Evolutionary conservation across 2,888 invertebrate species (phyloP).

Genomic region (Drosophila setosimentum): DNA sequence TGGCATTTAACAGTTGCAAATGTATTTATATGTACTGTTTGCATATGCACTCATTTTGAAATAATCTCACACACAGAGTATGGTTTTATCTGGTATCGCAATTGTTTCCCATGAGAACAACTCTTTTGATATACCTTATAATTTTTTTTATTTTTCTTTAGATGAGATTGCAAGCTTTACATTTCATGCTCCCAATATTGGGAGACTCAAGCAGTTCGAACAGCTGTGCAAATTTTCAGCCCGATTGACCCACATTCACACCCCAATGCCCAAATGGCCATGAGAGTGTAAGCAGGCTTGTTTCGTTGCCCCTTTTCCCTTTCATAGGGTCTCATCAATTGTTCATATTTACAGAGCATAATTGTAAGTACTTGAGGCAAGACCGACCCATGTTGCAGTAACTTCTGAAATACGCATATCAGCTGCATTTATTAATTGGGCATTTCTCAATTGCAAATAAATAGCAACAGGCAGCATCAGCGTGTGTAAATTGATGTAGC

Average conservation of each 20-base stretch:
- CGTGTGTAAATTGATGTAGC: constrained; percentile 11
- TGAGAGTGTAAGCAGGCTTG: constrained; percentile 21
- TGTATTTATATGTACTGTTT: background rate
- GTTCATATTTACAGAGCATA: constrained; percentile 56
- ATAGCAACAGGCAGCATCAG: constrained; percentile 12
- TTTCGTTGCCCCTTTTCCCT: background rate
- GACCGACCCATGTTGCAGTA: constrained; percentile 27
- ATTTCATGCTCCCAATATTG: background rate
- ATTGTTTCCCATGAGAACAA: background rate
- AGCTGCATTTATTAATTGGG: constrained; percentile 51
- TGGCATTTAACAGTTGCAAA: background rate
- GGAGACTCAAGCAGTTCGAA: constrained; percentile 1
- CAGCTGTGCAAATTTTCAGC: constrained; percentile 29
- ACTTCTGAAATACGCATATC: constrained; percentile 27
- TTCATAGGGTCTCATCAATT: constrained; percentile 36
- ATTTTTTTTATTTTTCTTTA: background rate
- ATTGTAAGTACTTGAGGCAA: constrained; percentile 43
- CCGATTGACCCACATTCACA: constrained; percentile 26
- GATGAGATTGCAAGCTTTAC: background rate
- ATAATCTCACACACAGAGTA: too few relatives aligned
- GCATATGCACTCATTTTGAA: background rate
- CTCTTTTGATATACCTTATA: background rate
- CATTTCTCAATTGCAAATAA: constrained; percentile 44
- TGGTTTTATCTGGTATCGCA: too few relatives aligned
- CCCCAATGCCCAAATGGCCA: constrained; percentile 17